Evolutionary conservation across 1,140 invertebrate species (phyloP).

Genomic region (Carposina sasakii): DNA sequence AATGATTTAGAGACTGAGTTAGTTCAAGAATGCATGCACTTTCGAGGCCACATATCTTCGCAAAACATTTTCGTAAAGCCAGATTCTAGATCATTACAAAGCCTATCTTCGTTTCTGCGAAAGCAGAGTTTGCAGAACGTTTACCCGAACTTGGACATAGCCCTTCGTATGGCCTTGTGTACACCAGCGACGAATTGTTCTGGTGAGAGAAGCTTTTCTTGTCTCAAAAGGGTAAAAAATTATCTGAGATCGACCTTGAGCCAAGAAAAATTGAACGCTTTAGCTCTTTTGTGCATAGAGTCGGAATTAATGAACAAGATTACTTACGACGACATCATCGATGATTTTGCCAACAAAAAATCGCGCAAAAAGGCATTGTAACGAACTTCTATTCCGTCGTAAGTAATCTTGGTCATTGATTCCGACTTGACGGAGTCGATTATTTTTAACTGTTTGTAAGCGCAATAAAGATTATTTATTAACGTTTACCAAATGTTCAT

Average conservation of each 20-base stretch:
- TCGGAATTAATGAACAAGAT: constrained; percentile 17
- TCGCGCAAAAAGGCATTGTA: constrained; percentile 15
- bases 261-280: constrained; percentile 17
- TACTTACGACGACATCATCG: neutral
- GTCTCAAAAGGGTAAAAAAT: constrained; percentile 2
- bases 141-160: constrained; percentile 2
- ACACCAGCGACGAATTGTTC: neutral
- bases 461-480: too few relatives aligned
- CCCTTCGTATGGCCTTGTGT: neutral
- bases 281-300: constrained; percentile 18
- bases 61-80: neutral
- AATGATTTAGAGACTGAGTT: too few relatives aligned
- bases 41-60: too few relatives aligned
- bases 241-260: constrained; percentile 12
- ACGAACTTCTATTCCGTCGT: too few relatives aligned
- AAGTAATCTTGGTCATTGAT: too few relatives aligned
- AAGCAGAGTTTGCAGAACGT: neutral
- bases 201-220: neutral
- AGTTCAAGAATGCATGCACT: too few relatives aligned
- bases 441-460: too few relatives aligned
- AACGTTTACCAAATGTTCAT: too few relatives aligned
- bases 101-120: neutral
- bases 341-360: constrained; percentile 11
- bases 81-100: neutral
- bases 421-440: too few relatives aligned